Percentiles rank a stretch among this genome's conserved stretches.
Evolutionary conservation across 2,888 invertebrate genomes (phyloP).

Genomic region (Myopa tessellatipennis): DNA sequence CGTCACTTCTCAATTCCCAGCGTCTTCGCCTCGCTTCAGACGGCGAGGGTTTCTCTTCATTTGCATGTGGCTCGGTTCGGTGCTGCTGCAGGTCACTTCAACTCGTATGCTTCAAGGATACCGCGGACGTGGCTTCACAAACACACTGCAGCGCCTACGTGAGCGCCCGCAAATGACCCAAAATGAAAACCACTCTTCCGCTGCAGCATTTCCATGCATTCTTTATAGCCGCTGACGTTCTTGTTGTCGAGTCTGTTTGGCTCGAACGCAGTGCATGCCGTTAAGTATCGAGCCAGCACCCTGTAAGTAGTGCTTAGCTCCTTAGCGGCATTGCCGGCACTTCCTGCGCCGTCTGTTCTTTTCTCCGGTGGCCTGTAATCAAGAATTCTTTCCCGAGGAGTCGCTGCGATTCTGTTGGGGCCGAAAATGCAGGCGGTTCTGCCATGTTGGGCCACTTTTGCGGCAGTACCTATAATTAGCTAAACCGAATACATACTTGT

Average conservation of each 20-base stretch:
- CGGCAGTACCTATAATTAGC: too few relatives aligned
- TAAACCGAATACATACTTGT: too few relatives aligned
- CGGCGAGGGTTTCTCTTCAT: background rate
- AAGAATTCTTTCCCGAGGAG: background rate
- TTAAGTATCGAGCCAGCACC: background rate
- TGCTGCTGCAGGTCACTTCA: too few relatives aligned
- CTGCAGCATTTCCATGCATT: background rate
- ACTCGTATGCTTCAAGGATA: background rate
- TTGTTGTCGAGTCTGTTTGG: background rate
- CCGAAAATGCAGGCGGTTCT: background rate
- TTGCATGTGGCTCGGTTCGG: background rate
- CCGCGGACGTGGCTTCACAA: background rate
- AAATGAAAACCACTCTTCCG: background rate
- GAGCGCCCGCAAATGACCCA: too few relatives aligned
- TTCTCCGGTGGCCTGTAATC: background rate
- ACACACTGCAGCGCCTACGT: too few relatives aligned
- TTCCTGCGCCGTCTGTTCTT: constrained; percentile 2
- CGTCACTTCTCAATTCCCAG: constrained; percentile 4
- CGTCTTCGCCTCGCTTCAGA: background rate
- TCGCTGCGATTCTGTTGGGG: background rate
- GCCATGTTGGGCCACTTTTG: too few relatives aligned
- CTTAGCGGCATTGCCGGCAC: constrained; percentile 4
- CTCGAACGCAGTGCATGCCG: background rate
- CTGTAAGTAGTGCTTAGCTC: constrained; percentile 3
- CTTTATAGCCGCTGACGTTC: background rate